Base-by-base conservation (phyloP, 2,888 invertebrate genomes). In the Pachliopta kotzebuea region DNA sequence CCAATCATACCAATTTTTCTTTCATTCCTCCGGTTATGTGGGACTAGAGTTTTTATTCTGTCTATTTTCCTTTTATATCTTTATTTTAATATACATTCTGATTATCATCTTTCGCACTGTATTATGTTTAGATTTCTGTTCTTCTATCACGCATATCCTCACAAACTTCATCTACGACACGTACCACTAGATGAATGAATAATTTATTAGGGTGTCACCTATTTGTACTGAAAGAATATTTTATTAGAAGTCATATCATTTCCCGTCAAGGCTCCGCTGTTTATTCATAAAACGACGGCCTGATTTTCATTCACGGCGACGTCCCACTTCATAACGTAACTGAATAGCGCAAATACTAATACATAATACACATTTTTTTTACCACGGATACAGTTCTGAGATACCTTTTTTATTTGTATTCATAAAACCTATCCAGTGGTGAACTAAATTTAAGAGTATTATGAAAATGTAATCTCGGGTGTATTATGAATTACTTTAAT, bases 291-390 rank as follows among this genome's bases (percentile, higher is more conserved):
- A n/a, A 45, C n/a, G 50, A 3, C 21, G 20, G 50, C n/a, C 50
- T 52, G 50, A 52, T 52, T 52, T 52, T 52, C 21, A 52, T 52
- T 52, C 50, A 52, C 23, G n/a, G 21, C 50, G 21, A 11, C 21
- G 50, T 52, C 50, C 50, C 21, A 23, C 21, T 50, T 50, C 50
- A 23, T 21, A 52, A 52, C 50, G 14, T 21, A 52, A 52, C 50
- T 23, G 50, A 21, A 20, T 52, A 21, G 50, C 6, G 21, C 9
- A n/a, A 52, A 52, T 52, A 52, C 7, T n/a, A 52, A 21, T 52
- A 52, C 14, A 52, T 21, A 52, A 20, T 21, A 52, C 23, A 21
- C 50, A 21, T 21, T 11, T 52, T 45, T n/a, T n/a, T 45, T 45
- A n/a, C 21, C 50, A n/a, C 4, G 50, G 11, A 52, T 52, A 9